Conservation (phyloP, 2,113 vertebrate genomes). For the Bambusicola thoracicus region DNA sequence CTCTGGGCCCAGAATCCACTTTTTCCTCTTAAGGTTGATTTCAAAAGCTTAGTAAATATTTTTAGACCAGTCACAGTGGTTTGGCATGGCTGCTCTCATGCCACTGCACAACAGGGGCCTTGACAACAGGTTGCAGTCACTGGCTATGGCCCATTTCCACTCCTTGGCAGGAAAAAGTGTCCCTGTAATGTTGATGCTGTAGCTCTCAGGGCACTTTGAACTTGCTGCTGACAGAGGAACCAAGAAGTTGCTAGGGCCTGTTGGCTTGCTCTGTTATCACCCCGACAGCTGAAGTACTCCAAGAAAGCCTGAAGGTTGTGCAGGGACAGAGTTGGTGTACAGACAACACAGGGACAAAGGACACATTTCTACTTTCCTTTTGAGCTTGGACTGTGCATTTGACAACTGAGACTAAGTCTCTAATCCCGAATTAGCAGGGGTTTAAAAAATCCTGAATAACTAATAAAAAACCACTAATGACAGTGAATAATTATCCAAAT, state of each 20-base stretch:
- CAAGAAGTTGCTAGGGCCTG: neutral
- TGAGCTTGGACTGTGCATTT: neutral
- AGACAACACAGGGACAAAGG: neutral
- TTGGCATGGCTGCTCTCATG: neutral
- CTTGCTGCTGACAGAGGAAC: neutral
- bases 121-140: neutral
- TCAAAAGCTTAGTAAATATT: neutral
- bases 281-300: neutral
- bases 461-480: neutral
- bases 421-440: accelerated
- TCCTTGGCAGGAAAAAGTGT: neutral
- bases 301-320: neutral
- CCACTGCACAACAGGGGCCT: neutral
- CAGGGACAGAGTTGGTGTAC: accelerated
- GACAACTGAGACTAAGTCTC: neutral
- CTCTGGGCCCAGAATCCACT: neutral
- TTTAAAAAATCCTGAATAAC: neutral
- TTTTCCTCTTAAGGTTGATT: neutral
- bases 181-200: neutral
- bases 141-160: neutral
- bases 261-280: neutral
- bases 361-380: neutral
- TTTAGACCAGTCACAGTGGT: neutral
- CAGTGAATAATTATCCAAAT: neutral
- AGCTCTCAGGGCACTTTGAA: neutral